Base-by-base conservation (phyloP, 2,888 invertebrate species). In the Emmelina monodactyla region DNA sequence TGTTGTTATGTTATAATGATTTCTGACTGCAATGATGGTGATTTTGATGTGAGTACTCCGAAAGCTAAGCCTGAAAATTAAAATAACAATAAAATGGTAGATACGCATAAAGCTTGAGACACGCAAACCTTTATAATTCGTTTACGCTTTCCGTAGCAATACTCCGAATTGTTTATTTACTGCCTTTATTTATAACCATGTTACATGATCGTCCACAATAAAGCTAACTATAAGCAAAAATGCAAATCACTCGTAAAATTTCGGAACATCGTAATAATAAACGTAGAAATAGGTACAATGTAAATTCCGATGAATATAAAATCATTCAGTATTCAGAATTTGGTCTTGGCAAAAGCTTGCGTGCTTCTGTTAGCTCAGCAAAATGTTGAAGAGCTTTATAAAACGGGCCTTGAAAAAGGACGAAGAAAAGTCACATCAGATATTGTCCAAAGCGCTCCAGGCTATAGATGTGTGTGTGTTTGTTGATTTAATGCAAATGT, bases 121-220 rank as follows among this genome's bases (percentile, higher is more conserved):
- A 75, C 73, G 76, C 75, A 66, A 69, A 43, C 50, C 46, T 43
- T 57, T 58, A 67, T 69, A 60, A 56, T 69, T 70, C 65, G 64
- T 73, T 72, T 72, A 72, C 65, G 72, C 73, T 70, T 62, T 63
- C 62, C 37, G 58, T 56, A 52, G 57, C 59, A 58, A 70, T 61
- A 67, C 64, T 61, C 61, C 57, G 58, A 57, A 49, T 51, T 29
- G 25, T 25, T 25, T 25, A 25, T 25, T 25, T 7, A 4, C 25
- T 7, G 11, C 25, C 64, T 58, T 61, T 68, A 68, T 72, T 70
- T 72, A 75, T 66, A 61, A 66, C 54, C 58, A 44, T 57, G 61
- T 75, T 65, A 70, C 76, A 78, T 76, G 78, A 70, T 65, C 58
- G 49, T 61, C 47, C 52, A 55, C 69, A 66, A 73, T 78, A 75